Evolutionary conservation across 2,888 invertebrate genomes (phyloP).

Genomic region (Pemphredon lugubris): DNA sequence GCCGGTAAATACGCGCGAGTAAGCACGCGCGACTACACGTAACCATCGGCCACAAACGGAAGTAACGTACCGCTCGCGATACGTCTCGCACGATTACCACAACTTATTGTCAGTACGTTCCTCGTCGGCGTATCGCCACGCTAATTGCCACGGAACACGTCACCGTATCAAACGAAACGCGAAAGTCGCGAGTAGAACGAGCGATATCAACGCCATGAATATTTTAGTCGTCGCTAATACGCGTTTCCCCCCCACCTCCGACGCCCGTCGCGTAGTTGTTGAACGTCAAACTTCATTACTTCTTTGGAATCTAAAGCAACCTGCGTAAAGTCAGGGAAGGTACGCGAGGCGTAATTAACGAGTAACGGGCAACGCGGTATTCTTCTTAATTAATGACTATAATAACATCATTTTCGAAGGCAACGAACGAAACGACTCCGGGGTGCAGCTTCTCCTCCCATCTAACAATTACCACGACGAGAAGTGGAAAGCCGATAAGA

Average conservation of each 20-base stretch:
- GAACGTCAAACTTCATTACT: too few species aligned
- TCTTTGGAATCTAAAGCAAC: too few species aligned
- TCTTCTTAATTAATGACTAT: too few species aligned
- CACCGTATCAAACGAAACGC: constrained; percentile 55
- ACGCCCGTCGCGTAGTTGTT: too few species aligned
- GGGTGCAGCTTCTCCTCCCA: neutral
- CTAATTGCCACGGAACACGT: constrained; percentile 51
- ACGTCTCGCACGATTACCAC: neutral
- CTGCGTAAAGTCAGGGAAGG: too few species aligned
- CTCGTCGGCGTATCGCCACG: neutral
- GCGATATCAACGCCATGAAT: neutral
- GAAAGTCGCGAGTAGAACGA: constrained; percentile 11
- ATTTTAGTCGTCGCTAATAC: too few species aligned
- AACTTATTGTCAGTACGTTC: neutral
- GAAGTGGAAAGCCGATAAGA: constrained; percentile 51
- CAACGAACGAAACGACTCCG: neutral
- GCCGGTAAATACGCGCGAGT: too few species aligned
- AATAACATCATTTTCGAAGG: too few species aligned
- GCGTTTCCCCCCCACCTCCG: too few species aligned
- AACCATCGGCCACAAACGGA: neutral
- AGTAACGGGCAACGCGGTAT: neutral
- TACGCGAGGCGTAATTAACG: too few species aligned
- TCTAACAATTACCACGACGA: constrained; percentile 35
- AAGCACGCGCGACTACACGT: constrained; percentile 1
- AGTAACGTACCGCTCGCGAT: neutral